These are phyloP conservation scores for Ptychodera flava DNA, from an alignment of 35 echinoderm and acorn worm species.

Conservation along the genomic window DNA sequence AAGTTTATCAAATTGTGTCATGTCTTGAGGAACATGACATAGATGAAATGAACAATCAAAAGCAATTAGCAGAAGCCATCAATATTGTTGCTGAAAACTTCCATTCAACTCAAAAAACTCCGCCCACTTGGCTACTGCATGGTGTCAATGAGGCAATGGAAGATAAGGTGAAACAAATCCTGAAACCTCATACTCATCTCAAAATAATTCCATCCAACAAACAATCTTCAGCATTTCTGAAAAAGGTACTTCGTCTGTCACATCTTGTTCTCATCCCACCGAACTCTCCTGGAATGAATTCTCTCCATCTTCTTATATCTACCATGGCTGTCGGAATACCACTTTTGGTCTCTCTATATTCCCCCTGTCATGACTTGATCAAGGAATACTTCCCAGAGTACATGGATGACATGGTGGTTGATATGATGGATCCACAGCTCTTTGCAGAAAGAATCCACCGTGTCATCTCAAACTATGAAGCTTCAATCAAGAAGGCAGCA, in stretches of 20 bases:
- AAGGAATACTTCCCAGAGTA: neutral
- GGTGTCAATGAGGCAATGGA: neutral
- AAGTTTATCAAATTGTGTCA: neutral
- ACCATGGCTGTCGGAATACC: neutral
- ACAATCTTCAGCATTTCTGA: neutral
- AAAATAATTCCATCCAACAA: neutral
- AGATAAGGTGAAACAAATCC: neutral
- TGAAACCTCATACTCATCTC: neutral
- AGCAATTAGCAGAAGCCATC: neutral
- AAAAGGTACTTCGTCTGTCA: neutral
- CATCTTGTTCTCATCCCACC: neutral
- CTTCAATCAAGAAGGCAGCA: neutral
- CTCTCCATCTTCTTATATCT: neutral
- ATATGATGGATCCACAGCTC: neutral
- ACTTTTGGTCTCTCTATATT: neutral
- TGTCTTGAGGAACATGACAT: neutral
- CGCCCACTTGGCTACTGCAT: neutral
- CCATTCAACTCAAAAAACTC: neutral
- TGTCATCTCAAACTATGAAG: neutral
- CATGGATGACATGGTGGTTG: neutral
- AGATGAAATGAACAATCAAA: neutral
- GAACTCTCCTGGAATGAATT: neutral
- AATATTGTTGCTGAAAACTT: neutral
- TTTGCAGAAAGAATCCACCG: neutral
- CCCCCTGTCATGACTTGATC: neutral